Conservation (phyloP, 2,888 invertebrate genomes). For the Chrysopilus asiliformis region DNA sequence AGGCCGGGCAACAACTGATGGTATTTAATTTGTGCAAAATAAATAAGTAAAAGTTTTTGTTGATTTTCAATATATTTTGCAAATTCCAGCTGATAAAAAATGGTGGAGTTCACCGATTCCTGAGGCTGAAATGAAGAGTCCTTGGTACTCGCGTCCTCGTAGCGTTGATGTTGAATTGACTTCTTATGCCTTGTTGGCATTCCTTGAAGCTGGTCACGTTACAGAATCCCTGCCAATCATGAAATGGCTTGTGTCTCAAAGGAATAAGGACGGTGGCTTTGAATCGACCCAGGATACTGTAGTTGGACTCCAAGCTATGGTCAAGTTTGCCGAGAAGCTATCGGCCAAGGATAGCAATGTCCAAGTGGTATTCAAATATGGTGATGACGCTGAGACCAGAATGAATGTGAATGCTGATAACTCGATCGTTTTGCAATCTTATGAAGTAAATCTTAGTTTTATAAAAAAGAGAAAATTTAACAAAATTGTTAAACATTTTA, state of each 20-base stretch:
- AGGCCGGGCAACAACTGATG: constrained; percentile 36
- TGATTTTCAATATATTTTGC: neutral
- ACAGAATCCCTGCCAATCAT: constrained; percentile 40
- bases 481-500: neutral
- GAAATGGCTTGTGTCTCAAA: constrained; percentile 58
- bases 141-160: constrained; percentile 45
- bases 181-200: constrained; percentile 61
- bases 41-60: neutral
- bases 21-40: constrained; percentile 18
- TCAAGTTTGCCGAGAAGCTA: constrained; percentile 31
- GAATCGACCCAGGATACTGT: constrained; percentile 68
- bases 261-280: constrained; percentile 57
- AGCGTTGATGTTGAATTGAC: constrained; percentile 60
- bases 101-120: constrained; percentile 65
- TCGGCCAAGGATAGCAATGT: constrained; percentile 35
- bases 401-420: constrained; percentile 59
- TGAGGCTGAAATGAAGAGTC: constrained; percentile 37
- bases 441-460: constrained; percentile 40
- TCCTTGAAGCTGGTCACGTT: constrained; percentile 45
- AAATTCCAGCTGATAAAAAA: constrained; percentile 41
- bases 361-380: constrained; percentile 34
- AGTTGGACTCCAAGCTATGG: constrained; percentile 54
- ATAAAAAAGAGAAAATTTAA: neutral
- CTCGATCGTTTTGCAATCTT: constrained; percentile 62
- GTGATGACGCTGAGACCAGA: constrained; percentile 8